Evolutionary conservation across 2,888 invertebrate genomes (phyloP).

Genomic region (Micoletzkya japonica): DNA sequence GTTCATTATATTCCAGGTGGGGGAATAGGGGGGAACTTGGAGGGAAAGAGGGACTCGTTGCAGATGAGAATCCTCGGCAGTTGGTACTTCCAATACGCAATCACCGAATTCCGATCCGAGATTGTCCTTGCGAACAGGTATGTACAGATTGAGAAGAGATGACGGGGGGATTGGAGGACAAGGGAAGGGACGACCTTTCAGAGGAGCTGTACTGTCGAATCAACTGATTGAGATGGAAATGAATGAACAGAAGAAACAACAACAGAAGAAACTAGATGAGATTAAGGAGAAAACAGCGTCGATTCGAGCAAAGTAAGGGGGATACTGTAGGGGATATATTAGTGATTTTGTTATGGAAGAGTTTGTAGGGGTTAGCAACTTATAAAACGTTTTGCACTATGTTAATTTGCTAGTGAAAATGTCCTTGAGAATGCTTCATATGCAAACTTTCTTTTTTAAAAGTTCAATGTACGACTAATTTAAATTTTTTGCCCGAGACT

Average conservation of each 20-base stretch:
- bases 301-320: constrained; percentile 69
- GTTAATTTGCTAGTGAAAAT: no score
- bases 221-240: constrained; percentile 87
- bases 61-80: constrained; percentile 83
- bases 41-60: not conserved
- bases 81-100: constrained; percentile 94
- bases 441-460: no score
- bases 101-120: constrained; percentile 92
- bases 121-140: constrained; percentile 82
- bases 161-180: not conserved
- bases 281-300: constrained; percentile 94
- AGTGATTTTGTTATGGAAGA: no score
- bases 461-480: no score
- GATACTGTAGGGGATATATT: not conserved
- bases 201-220: constrained; percentile 93
- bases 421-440: no score
- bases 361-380: no score
- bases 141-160: not conserved
- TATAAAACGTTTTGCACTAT: no score
- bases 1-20: constrained; percentile 81
- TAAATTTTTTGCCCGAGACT: no score
- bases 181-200: constrained; percentile 54
- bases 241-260: constrained; percentile 82
- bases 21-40: not conserved
- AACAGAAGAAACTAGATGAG: constrained; percentile 83